phyloP scores from a whole-genome alignment of 2,888 invertebrate species.

The Siphonodentalium dalli region DNA sequence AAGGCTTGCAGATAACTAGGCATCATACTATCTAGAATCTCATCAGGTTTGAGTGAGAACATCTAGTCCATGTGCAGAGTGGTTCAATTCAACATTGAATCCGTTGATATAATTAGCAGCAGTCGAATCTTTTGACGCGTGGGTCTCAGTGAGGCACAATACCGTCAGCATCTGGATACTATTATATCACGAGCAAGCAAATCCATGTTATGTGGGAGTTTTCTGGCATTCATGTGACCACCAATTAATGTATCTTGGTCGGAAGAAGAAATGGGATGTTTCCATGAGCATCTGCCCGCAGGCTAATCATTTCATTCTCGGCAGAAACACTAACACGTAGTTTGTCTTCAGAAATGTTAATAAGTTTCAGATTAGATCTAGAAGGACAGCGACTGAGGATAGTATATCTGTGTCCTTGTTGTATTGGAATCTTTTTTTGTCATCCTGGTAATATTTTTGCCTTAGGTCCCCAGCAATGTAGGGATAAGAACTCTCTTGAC shows the following conservation, averaged over 20 bases:
- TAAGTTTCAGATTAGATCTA: slow-evolving; percentile 9
- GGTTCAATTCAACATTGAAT: too few species aligned
- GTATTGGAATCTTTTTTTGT: slow-evolving; percentile 3
- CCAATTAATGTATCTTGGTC: slow-evolving; percentile 2
- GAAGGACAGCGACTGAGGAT: slow-evolving; percentile 19
- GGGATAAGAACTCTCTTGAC: slow-evolving; percentile 15
- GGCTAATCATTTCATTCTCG: slow-evolving; percentile 14
- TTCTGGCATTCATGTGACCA: slow-evolving; percentile 17
- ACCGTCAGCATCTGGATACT: too few species aligned
- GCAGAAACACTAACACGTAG: slow-evolving; percentile 15
- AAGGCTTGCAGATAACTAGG: too few species aligned
- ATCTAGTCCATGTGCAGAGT: too few species aligned
- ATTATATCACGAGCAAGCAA: too few species aligned
- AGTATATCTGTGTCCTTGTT: slow-evolving; percentile 21
- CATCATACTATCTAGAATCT: too few species aligned
- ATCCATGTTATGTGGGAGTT: slow-evolving; percentile 4
- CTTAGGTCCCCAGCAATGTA: slow-evolving; percentile 13
- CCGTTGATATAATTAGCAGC: too few species aligned
- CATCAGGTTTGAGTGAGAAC: too few species aligned
- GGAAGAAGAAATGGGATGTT: too few species aligned
- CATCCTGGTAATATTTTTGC: too few species aligned
- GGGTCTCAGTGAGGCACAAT: too few species aligned
- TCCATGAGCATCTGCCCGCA: slow-evolving; percentile 14
- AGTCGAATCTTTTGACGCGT: too few species aligned
- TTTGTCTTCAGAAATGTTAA: slow-evolving; percentile 11